A percentile compares a stretch with the other conserved stretches of the same genome.
phyloP scores from a whole-genome alignment of 1,140 invertebrate genomes.

The Stegodyphus mimosarum region DNA sequence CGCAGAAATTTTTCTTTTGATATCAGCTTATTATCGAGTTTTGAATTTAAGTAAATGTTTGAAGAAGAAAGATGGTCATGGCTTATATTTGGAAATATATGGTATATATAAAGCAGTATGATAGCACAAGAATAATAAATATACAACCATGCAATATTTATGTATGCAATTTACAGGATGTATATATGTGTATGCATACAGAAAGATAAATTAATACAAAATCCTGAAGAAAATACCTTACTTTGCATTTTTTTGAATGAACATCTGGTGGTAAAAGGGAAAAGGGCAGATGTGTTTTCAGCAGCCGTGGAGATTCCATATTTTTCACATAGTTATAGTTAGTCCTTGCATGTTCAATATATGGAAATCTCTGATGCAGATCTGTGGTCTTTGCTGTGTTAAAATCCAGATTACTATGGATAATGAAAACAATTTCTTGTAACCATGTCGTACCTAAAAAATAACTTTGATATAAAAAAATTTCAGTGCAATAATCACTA shows the following conservation, averaged over 20 bases:
- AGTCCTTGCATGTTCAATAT: slow-evolving; percentile 70
- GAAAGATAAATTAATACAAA: neutral
- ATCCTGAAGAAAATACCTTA: neutral
- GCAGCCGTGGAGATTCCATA: slow-evolving; percentile 66
- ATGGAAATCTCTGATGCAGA: slow-evolving; percentile 70
- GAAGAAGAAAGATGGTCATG: no score
- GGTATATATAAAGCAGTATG: no score
- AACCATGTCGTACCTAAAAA: slow-evolving; percentile 71
- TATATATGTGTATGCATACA: neutral
- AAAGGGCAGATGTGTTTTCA: slow-evolving; percentile 71
- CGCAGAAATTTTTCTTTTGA: no score
- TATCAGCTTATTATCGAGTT: no score
- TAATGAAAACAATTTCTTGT: slow-evolving; percentile 71
- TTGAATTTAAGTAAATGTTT: no score
- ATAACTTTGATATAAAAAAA: no score
- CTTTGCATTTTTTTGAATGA: slow-evolving; percentile 45
- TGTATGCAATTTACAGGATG: no score
- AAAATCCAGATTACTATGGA: slow-evolving; percentile 68
- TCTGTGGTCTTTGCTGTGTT: slow-evolving; percentile 65
- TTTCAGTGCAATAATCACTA: no score
- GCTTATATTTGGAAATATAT: no score
- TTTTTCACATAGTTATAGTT: slow-evolving; percentile 66
- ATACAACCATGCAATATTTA: no score
- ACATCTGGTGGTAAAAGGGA: slow-evolving; percentile 43
- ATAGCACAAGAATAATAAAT: no score